Evolutionary conservation across 2,888 invertebrate species (phyloP).

Genomic region (Drosophila barbarae): DNA sequence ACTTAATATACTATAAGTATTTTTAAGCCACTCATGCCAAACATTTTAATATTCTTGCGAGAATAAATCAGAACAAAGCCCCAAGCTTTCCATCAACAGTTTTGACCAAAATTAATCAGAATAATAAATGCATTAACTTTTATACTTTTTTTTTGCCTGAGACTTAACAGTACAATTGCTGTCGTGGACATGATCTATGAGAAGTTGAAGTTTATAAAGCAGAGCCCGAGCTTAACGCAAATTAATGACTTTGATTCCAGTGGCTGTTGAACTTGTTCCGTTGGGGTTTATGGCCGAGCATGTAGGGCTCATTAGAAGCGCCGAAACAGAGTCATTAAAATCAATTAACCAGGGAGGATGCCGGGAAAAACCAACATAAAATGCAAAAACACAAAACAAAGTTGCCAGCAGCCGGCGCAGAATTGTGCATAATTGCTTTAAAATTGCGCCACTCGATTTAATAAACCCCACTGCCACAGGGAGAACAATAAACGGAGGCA

Average conservation of each 20-base stretch:
- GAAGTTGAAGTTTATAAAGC: slow-evolving; percentile 8
- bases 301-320: slow-evolving; percentile 37
- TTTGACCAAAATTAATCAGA: slow-evolving; percentile 16
- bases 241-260: slow-evolving; percentile 36
- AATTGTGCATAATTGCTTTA: slow-evolving; percentile 67
- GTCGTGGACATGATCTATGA: slow-evolving; percentile 23
- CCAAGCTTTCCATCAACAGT: slow-evolving; percentile 6
- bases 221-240: slow-evolving; percentile 28
- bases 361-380: slow-evolving; percentile 14
- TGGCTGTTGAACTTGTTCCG: slow-evolving; percentile 35
- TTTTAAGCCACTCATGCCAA: background rate
- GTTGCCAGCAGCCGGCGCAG: slow-evolving; percentile 10
- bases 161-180: slow-evolving; percentile 18
- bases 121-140: background rate
- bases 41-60: background rate
- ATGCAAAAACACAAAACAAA: slow-evolving; percentile 25
- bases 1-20: background rate
- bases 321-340: slow-evolving; percentile 38
- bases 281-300: slow-evolving; percentile 30
- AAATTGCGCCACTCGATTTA: slow-evolving; percentile 76
- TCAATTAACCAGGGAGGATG: slow-evolving; percentile 32
- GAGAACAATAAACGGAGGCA: slow-evolving; percentile 30
- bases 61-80: slow-evolving; percentile 11
- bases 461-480: slow-evolving; percentile 45
- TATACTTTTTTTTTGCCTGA: slow-evolving; percentile 10